These are phyloP conservation scores for Megalonaias nervosa DNA, from an alignment of 1,140 invertebrate species.

Conservation along the genomic window DNA sequence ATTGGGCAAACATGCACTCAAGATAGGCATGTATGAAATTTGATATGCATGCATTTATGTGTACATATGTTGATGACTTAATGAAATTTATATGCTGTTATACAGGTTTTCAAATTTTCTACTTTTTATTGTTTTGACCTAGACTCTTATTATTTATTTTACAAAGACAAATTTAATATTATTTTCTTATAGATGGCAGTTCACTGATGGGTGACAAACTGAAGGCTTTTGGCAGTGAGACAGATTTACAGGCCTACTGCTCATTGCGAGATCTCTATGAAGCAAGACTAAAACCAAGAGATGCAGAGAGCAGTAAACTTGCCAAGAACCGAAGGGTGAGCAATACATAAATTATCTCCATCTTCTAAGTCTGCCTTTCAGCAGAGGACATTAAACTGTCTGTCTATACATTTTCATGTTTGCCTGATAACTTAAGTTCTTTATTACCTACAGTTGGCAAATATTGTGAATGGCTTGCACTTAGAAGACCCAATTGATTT, in stretches of 20 bases:
- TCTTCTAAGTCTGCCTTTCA: too few relatives aligned
- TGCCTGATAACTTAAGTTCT: too few relatives aligned
- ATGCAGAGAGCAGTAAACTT: slow-evolving; percentile 7
- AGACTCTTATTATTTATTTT: not conserved
- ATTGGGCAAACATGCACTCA: too few relatives aligned
- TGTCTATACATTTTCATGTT: too few relatives aligned
- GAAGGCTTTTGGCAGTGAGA: slow-evolving; percentile 49
- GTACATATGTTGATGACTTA: not conserved
- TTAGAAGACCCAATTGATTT: too few relatives aligned
- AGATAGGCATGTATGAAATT: not conserved
- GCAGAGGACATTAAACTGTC: too few relatives aligned
- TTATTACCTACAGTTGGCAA: too few relatives aligned
- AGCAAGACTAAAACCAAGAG: slow-evolving; percentile 17
- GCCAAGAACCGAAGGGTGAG: slow-evolving; percentile 26
- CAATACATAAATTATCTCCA: too few relatives aligned
- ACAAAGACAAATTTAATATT: slow-evolving; percentile 4
- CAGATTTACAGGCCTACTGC: slow-evolving; percentile 36
- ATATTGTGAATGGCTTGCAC: too few relatives aligned
- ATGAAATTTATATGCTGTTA: not conserved
- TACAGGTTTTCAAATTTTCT: not conserved
- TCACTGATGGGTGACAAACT: slow-evolving; percentile 42
- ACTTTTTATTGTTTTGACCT: not conserved
- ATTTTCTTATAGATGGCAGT: slow-evolving; percentile 52
- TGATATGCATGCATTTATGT: not conserved
- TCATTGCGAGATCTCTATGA: slow-evolving; percentile 39